A percentile compares a stretch with the other conserved stretches of the same genome.
Evolutionary conservation across 2,888 invertebrate genomes (phyloP).

Genomic region (Meiosimyza decipiens): DNA sequence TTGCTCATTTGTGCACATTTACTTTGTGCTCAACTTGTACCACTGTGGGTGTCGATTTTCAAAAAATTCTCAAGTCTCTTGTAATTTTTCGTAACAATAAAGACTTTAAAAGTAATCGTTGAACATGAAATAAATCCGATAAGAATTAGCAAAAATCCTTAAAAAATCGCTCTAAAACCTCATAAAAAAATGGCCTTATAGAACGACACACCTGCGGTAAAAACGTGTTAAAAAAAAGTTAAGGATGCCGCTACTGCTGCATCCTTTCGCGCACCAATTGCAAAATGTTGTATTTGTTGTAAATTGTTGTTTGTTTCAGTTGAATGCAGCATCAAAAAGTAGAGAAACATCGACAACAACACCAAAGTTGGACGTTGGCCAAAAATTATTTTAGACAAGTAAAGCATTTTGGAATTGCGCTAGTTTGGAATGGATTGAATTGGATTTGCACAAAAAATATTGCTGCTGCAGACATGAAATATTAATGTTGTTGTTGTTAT

Average conservation of each 20-base stretch:
- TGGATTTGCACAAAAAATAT: conserved; percentile 25
- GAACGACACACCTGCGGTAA: too few species aligned
- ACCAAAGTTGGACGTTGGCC: conserved; percentile 35
- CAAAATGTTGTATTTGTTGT: conserved; percentile 15
- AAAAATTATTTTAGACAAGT: conserved; percentile 32
- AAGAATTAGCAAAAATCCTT: too few species aligned
- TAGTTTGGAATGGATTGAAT: conserved; percentile 22
- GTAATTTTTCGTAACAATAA: too few species aligned
- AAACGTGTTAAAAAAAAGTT: too few species aligned
- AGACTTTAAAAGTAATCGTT: too few species aligned
- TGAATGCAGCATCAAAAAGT: conserved; percentile 17
- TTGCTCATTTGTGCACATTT: too few species aligned
- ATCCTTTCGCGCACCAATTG: conserved; percentile 21
- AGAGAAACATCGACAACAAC: neutral
- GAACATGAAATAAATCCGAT: too few species aligned
- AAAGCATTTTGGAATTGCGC: conserved; percentile 10
- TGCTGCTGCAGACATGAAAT: conserved; percentile 21
- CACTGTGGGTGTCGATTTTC: too few species aligned
- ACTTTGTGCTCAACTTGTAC: too few species aligned
- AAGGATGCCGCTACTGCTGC: conserved; percentile 17
- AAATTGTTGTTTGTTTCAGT: conserved; percentile 31
- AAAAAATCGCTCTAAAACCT: too few species aligned
- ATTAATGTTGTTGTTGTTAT: conserved; percentile 7
- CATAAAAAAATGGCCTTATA: too few species aligned
- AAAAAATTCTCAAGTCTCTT: too few species aligned